phyloP scores from a whole-genome alignment of 1,140 invertebrate genomes.

The Druon quercuslanigerum region DNA sequence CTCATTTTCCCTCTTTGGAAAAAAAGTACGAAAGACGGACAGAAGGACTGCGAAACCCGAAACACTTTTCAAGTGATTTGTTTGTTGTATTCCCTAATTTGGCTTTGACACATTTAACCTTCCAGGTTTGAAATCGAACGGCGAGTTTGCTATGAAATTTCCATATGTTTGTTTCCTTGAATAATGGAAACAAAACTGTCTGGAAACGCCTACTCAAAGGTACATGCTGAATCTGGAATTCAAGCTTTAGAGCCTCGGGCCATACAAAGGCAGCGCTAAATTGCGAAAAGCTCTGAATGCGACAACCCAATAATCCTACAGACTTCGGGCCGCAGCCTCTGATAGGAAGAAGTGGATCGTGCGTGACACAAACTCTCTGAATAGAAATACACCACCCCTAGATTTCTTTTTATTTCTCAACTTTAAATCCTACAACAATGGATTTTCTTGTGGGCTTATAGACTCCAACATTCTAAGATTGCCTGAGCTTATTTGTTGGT shows the following conservation, averaged over 20 bases:
- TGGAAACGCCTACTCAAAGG: conserved; percentile 30
- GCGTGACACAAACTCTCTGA: conserved; percentile 54
- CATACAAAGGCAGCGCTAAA: conserved; percentile 60
- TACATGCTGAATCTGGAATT: conserved; percentile 8
- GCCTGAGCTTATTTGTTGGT: background rate
- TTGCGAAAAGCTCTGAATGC: conserved; percentile 59
- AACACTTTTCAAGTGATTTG: too few species aligned
- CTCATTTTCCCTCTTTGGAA: too few species aligned
- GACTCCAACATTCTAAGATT: background rate
- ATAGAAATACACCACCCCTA: conserved; percentile 58
- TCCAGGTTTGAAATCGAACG: background rate
- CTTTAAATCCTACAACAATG: conserved; percentile 57
- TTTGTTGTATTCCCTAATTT: background rate
- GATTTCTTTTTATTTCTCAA: conserved; percentile 59
- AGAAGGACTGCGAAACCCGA: too few species aligned
- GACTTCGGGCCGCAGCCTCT: conserved; percentile 51
- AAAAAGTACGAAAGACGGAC: too few species aligned
- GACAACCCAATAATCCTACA: conserved; percentile 58
- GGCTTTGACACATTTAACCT: background rate
- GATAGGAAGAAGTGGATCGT: conserved; percentile 56
- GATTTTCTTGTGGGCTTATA: conserved; percentile 9
- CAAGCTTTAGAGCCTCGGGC: conserved; percentile 49
- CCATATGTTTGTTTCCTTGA: conserved; percentile 21
- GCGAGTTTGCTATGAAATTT: conserved; percentile 15
- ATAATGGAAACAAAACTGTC: conserved; percentile 31